Evolutionary conservation across 2,888 invertebrate species (phyloP).

Genomic region (Tortrix viridana): DNA sequence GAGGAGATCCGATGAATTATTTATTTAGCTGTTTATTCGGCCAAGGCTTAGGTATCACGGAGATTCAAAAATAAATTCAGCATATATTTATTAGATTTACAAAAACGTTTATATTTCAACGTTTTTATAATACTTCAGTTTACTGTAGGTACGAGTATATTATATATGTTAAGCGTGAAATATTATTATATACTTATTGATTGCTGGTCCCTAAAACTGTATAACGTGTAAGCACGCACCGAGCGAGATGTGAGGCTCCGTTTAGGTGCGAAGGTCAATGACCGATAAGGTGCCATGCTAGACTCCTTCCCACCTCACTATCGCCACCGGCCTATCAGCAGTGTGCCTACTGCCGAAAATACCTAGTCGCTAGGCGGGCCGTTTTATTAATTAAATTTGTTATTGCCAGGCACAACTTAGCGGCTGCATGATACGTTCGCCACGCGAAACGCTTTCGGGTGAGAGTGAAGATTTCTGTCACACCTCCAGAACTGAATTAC

Average conservation of each 20-base stretch:
- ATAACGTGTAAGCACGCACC: conserved; percentile 57
- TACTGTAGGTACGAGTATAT: not conserved
- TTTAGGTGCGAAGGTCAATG: conserved; percentile 82
- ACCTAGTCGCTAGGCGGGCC: conserved; percentile 32
- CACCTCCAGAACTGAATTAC: not conserved
- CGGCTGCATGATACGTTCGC: not conserved
- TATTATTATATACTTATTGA: conserved; percentile 34
- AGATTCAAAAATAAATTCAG: conserved; percentile 16
- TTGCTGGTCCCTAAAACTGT: conserved; percentile 61
- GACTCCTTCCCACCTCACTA: conserved; percentile 64
- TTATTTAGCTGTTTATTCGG: conserved; percentile 37
- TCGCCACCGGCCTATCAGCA: conserved; percentile 61
- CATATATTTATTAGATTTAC: not conserved
- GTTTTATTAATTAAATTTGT: conserved; percentile 15
- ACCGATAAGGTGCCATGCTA: conserved; percentile 78
- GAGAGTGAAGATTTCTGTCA: not conserved
- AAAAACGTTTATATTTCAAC: not conserved
- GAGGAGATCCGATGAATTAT: conserved; percentile 36
- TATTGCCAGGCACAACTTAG: not conserved
- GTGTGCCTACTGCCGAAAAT: conserved; percentile 41
- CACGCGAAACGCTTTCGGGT: not conserved
- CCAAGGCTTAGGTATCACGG: conserved; percentile 16
- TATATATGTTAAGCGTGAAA: not conserved
- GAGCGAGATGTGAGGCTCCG: conserved; percentile 78
- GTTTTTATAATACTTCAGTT: not conserved